Conservation (phyloP, 1,140 invertebrate species). For the Psilanteris sp. region DNA sequence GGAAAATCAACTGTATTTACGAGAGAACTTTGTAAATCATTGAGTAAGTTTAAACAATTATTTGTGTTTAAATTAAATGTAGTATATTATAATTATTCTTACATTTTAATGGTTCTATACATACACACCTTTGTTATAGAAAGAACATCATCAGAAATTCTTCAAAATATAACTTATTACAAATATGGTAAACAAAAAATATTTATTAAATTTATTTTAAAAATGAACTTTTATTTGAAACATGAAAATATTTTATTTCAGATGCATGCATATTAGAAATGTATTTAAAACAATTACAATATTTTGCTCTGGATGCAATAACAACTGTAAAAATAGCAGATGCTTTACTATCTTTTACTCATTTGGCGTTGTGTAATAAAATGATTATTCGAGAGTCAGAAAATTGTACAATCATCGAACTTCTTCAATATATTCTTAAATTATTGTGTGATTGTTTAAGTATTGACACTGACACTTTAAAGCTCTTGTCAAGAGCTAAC, state of each 20-base stretch:
- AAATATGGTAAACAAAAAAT: conserved; percentile 65
- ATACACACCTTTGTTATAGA: conserved; percentile 33
- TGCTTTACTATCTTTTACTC: conserved; percentile 67
- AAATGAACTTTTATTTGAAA: too few species aligned
- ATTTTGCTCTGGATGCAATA: conserved; percentile 69
- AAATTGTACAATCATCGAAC: conserved; percentile 8
- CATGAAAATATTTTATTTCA: too few species aligned
- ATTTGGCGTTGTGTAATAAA: conserved; percentile 61
- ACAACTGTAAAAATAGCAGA: conserved; percentile 67
- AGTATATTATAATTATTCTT: too few species aligned
- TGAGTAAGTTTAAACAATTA: conserved; percentile 43
- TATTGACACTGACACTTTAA: conserved; percentile 56
- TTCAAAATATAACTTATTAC: conserved; percentile 63
- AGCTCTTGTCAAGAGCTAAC: conserved; percentile 18
- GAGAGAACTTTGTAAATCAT: conserved; percentile 51
- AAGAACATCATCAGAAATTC: conserved; percentile 32
- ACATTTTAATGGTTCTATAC: neutral
- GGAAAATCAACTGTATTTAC: conserved; percentile 52
- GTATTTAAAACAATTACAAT: conserved; percentile 70
- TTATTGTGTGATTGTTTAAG: conserved; percentile 69
- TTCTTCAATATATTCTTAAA: conserved; percentile 69
- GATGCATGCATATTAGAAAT: conserved; percentile 74
- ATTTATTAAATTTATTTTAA: too few species aligned
- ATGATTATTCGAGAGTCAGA: conserved; percentile 52
- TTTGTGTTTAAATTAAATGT: neutral